A percentile compares a stretch with the other conserved stretches of the same genome.
phyloP scores from a whole-genome alignment of 2,888 invertebrate genomes.

The Oligia fasciuncula region DNA sequence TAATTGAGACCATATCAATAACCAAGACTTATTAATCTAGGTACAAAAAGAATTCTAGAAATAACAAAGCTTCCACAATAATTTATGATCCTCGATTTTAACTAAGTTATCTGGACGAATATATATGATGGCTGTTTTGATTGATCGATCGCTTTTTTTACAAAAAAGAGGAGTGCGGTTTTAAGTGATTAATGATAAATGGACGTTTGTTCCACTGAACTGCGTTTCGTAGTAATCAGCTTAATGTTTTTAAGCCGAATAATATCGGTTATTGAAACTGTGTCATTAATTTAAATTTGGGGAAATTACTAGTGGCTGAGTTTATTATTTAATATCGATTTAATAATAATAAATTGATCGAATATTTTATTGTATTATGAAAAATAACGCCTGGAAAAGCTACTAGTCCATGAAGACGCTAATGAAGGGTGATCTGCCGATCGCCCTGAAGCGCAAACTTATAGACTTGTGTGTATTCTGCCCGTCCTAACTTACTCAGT shows the following conservation, averaged over 20 bases:
- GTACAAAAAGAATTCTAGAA: neutral
- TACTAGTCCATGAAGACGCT: neutral
- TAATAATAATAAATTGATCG: too few species aligned
- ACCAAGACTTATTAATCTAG: neutral
- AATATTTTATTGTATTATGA: neutral
- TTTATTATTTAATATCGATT: neutral
- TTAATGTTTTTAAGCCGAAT: slow-evolving; percentile 41
- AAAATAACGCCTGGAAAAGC: neutral
- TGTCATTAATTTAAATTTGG: neutral
- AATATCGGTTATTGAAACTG: slow-evolving; percentile 21
- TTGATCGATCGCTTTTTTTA: slow-evolving; percentile 48
- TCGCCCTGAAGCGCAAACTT: neutral
- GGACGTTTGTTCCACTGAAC: slow-evolving; percentile 35
- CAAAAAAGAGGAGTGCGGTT: slow-evolving; percentile 43
- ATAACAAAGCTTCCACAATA: neutral
- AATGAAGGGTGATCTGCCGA: neutral
- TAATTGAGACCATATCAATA: neutral
- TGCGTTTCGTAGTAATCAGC: slow-evolving; percentile 29
- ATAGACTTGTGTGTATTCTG: too few species aligned
- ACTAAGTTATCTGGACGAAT: slow-evolving; percentile 20
- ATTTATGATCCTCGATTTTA: neutral
- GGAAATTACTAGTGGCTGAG: neutral
- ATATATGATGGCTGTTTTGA: slow-evolving; percentile 46
- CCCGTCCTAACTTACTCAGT: neutral
- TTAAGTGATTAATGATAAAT: slow-evolving; percentile 53